These are phyloP conservation scores for Coryphaenoides rupestris DNA, from an alignment of 2,113 vertebrate species.

Conservation along the genomic window DNA sequence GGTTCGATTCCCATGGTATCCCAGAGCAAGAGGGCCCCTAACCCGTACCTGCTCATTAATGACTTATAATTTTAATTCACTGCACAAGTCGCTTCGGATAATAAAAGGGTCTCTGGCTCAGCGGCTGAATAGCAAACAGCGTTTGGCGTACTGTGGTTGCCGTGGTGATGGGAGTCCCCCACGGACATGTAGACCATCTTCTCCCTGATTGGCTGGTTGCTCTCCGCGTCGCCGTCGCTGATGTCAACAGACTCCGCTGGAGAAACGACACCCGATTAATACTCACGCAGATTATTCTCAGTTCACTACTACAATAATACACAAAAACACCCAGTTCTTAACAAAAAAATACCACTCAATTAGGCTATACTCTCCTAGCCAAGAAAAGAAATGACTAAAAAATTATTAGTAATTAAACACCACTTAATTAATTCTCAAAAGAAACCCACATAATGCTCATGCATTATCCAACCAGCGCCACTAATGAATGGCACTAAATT, in stretches of 20 bases:
- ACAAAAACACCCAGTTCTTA: neutral
- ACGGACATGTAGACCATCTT: constrained; percentile 99
- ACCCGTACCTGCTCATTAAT: no score
- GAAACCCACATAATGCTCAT: no score
- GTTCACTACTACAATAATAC: neutral
- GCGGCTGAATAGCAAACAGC: neutral
- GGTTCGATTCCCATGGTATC: no score
- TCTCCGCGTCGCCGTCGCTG: constrained; percentile 87
- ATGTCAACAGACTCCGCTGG: constrained; percentile 91
- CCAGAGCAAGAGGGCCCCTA: no score
- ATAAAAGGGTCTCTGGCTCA: neutral
- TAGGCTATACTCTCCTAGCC: neutral
- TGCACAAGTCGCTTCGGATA: no score
- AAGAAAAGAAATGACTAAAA: neutral
- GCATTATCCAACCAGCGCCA: no score
- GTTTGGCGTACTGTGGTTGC: constrained; percentile 84
- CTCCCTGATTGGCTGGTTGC: constrained; percentile 84
- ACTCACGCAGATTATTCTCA: neutral
- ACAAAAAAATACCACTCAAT: no score
- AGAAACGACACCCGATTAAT: constrained; percentile 12
- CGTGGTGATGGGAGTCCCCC: constrained; percentile 89
- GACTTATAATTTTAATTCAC: no score
- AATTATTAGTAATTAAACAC: neutral
- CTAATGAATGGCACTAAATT: no score
- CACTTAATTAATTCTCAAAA: no score